Percentiles rank a stretch among this genome's conserved stretches.
Conservation (phyloP, 2,797 vertebrate genomes). For the Acrocephalus scirpaceus region DNA sequence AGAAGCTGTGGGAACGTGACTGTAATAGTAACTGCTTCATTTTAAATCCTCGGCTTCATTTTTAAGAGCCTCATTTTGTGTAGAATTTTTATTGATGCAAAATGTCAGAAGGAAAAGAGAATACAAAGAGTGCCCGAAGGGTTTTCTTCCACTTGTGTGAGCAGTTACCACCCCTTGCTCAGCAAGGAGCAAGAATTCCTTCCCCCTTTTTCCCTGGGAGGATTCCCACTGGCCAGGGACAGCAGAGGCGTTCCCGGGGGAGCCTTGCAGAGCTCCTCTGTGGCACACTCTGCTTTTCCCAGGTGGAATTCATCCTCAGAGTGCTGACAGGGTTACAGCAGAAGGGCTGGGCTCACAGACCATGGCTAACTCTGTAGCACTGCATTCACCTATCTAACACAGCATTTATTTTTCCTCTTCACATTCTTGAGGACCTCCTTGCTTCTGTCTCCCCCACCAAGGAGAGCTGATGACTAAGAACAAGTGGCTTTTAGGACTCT, state of each 20-base stretch:
- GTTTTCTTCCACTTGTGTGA: not conserved
- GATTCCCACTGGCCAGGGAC: not conserved
- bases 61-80: not conserved
- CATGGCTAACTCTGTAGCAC: no score
- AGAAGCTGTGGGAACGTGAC: not conserved
- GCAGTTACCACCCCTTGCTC: not conserved
- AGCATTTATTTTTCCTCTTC: not conserved
- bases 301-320: not conserved
- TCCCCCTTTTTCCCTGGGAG: not conserved
- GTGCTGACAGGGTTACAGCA: not conserved
- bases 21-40: not conserved
- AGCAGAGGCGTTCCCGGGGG: fast-evolving
- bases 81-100: not conserved
- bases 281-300: not conserved
- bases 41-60: not conserved
- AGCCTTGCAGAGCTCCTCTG: fast-evolving
- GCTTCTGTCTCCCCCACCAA: fast-evolving
- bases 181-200: not conserved
- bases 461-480: not conserved
- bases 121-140: not conserved
- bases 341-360: not conserved
- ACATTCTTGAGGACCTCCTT: not conserved
- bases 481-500: not conserved
- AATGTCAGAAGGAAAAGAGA: not conserved
- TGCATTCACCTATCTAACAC: not conserved